Conservation (phyloP, 2,888 invertebrate genomes). For the Tinea trinotella region DNA sequence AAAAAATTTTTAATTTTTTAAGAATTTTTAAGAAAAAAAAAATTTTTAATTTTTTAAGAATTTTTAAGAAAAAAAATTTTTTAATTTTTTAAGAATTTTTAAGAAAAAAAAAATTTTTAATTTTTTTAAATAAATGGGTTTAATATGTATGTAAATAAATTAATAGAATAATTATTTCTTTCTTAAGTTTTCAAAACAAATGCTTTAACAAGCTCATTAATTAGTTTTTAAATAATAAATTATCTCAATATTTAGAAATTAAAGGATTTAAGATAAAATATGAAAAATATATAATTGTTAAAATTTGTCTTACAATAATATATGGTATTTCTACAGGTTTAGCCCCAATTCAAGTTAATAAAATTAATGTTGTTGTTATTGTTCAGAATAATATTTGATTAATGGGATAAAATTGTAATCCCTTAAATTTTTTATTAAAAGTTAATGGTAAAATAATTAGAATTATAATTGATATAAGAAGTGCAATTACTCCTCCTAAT, state of each 20-base stretch:
- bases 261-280: conserved; percentile 71
- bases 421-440: conserved; percentile 70
- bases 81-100: too few species aligned
- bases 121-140: conserved; percentile 22
- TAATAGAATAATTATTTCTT: conserved; percentile 74
- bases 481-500: conserved; percentile 80
- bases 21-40: conserved; percentile 38
- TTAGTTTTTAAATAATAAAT: conserved; percentile 50
- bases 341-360: conserved; percentile 82
- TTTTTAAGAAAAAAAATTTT: conserved; percentile 40
- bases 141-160: conserved; percentile 49
- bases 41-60: conserved; percentile 60
- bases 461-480: conserved; percentile 78
- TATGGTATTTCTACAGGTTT: conserved; percentile 79
- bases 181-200: conserved; percentile 81
- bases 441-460: conserved; percentile 74
- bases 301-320: conserved; percentile 72
- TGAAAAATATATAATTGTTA: conserved; percentile 72
- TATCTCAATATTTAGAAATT: conserved; percentile 68
- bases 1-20: conserved; percentile 52
- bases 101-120: too few species aligned
- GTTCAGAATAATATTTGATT: conserved; percentile 75
- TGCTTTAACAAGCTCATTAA: conserved; percentile 78
- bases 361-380: conserved; percentile 65
- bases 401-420: conserved; percentile 73